phyloP scores from a whole-genome alignment of 2,888 invertebrate species.

The Eugnorisma glareosa region DNA sequence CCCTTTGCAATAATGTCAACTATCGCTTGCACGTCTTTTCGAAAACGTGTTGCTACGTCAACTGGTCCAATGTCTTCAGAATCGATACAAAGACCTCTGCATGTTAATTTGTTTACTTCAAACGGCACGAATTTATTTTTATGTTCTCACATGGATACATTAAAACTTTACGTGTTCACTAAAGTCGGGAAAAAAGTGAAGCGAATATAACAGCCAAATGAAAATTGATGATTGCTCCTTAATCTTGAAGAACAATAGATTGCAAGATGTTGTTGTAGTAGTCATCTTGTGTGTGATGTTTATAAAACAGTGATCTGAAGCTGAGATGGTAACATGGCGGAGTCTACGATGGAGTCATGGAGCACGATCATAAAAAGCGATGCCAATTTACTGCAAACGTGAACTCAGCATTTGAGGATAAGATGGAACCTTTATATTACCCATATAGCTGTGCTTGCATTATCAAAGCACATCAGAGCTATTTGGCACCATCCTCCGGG shows the following conservation, averaged over 20 bases:
- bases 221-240: slow-evolving; percentile 43
- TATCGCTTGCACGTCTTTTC: slow-evolving; percentile 29
- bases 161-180: slow-evolving; percentile 47
- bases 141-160: slow-evolving; percentile 60
- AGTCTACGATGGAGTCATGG: slow-evolving; percentile 31
- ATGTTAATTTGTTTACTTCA: slow-evolving; percentile 73
- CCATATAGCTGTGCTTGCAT: slow-evolving; percentile 31
- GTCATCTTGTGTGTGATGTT: slow-evolving; percentile 27
- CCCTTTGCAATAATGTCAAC: slow-evolving; percentile 3
- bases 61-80: slow-evolving; percentile 71
- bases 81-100: slow-evolving; percentile 69
- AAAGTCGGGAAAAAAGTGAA: slow-evolving; percentile 56
- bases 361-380: slow-evolving; percentile 44
- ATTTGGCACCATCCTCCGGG: slow-evolving; percentile 54
- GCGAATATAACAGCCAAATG: slow-evolving; percentile 39
- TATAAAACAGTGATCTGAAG: slow-evolving; percentile 47
- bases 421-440: slow-evolving; percentile 37
- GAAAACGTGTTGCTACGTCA: slow-evolving; percentile 58
- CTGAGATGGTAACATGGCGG: slow-evolving; percentile 31
- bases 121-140: slow-evolving; percentile 68
- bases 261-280: slow-evolving; percentile 20
- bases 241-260: slow-evolving; percentile 40
- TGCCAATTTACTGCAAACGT: slow-evolving; percentile 45
- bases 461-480: slow-evolving; percentile 42
- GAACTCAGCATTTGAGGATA: slow-evolving; percentile 31